Percentiles rank a stretch among this genome's conserved stretches.
phyloP scores from a whole-genome alignment of 2,113 vertebrate species.

The Labeo catla region DNA sequence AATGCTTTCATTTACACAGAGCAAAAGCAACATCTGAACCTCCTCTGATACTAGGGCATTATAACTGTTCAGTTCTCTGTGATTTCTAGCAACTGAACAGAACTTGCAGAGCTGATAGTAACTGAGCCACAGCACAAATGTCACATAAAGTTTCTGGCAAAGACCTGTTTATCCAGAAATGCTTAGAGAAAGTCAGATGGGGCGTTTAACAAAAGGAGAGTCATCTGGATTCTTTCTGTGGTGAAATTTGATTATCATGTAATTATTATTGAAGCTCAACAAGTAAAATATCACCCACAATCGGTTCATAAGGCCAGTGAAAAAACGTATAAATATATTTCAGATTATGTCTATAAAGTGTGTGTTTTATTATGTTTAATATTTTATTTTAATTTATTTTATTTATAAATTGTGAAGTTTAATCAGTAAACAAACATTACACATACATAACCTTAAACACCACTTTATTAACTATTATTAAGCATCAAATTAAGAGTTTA shows the following conservation, averaged over 20 bases:
- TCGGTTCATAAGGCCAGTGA: background rate
- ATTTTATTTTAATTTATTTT: too few relatives aligned
- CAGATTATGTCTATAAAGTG: background rate
- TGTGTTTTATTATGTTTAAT: background rate
- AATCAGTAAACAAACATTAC: too few relatives aligned
- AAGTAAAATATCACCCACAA: background rate
- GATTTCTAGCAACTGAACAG: background rate
- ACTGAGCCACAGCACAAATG: background rate
- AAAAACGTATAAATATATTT: background rate
- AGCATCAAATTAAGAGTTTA: too few relatives aligned
- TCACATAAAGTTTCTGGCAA: background rate
- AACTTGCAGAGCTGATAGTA: background rate
- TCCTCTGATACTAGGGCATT: background rate
- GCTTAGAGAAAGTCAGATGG: background rate
- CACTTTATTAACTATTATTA: too few relatives aligned
- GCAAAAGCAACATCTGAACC: background rate
- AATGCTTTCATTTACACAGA: background rate
- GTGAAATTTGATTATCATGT: background rate
- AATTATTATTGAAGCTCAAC: background rate
- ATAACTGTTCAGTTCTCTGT: background rate
- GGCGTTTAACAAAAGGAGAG: background rate
- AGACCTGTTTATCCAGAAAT: background rate
- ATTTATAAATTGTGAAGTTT: too few relatives aligned
- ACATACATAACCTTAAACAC: too few relatives aligned
- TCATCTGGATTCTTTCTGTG: background rate